Evolutionary conservation across 2,797 vertebrate genomes (phyloP), one percentile per base, ranked within the genome.

Genomic region (Denticeps clupeoides): DNA sequence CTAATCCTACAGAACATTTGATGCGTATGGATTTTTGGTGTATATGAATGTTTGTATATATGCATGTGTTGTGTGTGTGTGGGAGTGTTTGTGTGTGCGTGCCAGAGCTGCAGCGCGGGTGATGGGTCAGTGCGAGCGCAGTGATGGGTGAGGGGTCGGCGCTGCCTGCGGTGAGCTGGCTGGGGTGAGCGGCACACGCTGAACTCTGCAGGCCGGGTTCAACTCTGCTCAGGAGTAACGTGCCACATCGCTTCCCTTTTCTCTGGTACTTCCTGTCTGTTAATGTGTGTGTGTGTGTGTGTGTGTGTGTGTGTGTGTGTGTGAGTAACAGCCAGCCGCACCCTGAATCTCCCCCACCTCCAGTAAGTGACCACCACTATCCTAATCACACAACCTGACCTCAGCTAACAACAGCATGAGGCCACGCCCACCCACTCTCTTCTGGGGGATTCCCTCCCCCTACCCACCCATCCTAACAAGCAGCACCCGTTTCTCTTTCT

Each of bases 191-290:
- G n/a, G n/a, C n/a, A n/a, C n/a, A n/a, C n/a, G n/a, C n/a, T 21
- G 35, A 38, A 38, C 16, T 38, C 16, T 8, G 18, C 35, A 38
- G 35, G 18, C 35, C 38, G 35, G 18, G 16, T 21, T 38, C 35
- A 38, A 35, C 35, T 2, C 15, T 12, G 31, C 19, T 45, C 32
- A 35, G 8, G 4, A 72, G 59, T 59, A 73, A 61, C 78, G 73
- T 78, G 79, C 77, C 60, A 78, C 77, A 68, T 74, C 65, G 79
- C 75, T 82, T 80, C 79, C 80, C 72, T 72, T 80, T 80, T 79
- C 75, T 45, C 24, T 47, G 27, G 47, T 37, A 67, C 67, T 82
- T 81, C 78, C 78, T 49, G 32, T 40, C 9, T 38, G 10, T 7
- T 15, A 12, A 27, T 13, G 24, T 21, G 10, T n/a, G 4, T 7